Evolutionary conservation across 37 sponge, comb jelly and placozoan species (phyloP), one percentile per base, ranked within the genome.

Genomic region (Beroe ovata): DNA sequence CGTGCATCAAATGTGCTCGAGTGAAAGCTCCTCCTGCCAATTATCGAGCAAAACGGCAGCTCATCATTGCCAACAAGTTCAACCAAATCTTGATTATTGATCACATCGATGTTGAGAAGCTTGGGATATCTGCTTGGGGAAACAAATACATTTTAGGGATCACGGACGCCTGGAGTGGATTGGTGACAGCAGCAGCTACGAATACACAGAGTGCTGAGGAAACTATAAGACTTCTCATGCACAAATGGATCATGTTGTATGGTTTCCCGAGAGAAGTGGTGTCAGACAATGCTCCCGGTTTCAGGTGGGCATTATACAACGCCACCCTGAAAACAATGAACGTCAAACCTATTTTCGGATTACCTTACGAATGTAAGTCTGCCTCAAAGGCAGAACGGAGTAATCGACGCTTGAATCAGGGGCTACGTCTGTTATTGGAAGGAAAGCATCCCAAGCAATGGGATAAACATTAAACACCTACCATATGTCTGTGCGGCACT

Each of bases 221-320:
- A 35, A 69, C 35, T 11, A 69, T 69, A 16, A 34, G 38, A 8
- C 4, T 36, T 29, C 18, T 69, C 25, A 69, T 69, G 71, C 71
- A 69, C 25, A 36, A 29, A 29, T 69, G 71, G 71, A 6, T 29
- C 35, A 8, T 69, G 38, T 25, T 36, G 35, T 34, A 36, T 34
- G 71, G 71, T 21, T 6, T 36, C 71, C 71, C 71, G 20, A 69
- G 71, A 69, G 71, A 69, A 34, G 25, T 69, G 6, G 25, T 69
- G 8, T 35, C 38, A 16, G 71, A 69, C 25, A 69, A 69, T 35
- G 71, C 36, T 25, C 38, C 26, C 18, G 36, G 38, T 69, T 69
- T 69, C 38, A 29, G 71, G 18, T 29, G 37, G 4, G 19, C 35
- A 35, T 69, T 69, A 11, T 69, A 69, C 38, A 11, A 35, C 26